phyloP scores from a whole-genome alignment of 2,113 vertebrate genomes.

The Ariopsis seemanni region DNA sequence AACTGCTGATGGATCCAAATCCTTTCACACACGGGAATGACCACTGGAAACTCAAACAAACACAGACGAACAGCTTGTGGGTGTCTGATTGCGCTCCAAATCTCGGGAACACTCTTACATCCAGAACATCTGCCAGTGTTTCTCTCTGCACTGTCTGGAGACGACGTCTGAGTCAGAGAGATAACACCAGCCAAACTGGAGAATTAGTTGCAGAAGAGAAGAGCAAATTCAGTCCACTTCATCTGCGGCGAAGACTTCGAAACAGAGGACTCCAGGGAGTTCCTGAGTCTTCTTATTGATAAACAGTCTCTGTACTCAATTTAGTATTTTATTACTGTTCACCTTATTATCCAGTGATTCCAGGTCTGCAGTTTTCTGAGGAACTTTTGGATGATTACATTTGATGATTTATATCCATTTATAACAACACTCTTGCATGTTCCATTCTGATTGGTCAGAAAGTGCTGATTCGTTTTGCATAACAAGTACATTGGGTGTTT shows the following conservation, averaged over 20 bases:
- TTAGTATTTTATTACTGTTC: neutral
- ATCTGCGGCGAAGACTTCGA: neutral
- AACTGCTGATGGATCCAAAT: slow-evolving; percentile 4
- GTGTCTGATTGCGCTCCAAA: slow-evolving; percentile 45
- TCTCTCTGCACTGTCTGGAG: slow-evolving; percentile 39
- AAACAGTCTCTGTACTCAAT: neutral
- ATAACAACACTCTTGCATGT: neutral
- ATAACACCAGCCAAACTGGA: slow-evolving; percentile 15
- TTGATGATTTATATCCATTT: neutral
- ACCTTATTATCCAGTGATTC: neutral
- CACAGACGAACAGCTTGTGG: slow-evolving; percentile 43
- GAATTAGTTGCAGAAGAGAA: slow-evolving; percentile 6
- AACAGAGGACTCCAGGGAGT: neutral
- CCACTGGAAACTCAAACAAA: slow-evolving; percentile 27
- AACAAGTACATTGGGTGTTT: neutral
- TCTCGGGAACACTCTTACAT: slow-evolving; percentile 50
- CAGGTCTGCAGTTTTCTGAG: neutral
- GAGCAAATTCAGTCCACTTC: neutral
- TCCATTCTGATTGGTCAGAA: neutral
- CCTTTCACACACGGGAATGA: neutral
- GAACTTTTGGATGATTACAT: neutral
- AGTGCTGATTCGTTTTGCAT: neutral
- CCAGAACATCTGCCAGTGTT: slow-evolving; percentile 55
- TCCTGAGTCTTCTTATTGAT: neutral
- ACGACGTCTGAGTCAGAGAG: slow-evolving; percentile 31